Evolutionary conservation across 1,140 invertebrate genomes (phyloP), one percentile per base, ranked within the genome.

Genomic region (Thalassaphorura encarpata): DNA sequence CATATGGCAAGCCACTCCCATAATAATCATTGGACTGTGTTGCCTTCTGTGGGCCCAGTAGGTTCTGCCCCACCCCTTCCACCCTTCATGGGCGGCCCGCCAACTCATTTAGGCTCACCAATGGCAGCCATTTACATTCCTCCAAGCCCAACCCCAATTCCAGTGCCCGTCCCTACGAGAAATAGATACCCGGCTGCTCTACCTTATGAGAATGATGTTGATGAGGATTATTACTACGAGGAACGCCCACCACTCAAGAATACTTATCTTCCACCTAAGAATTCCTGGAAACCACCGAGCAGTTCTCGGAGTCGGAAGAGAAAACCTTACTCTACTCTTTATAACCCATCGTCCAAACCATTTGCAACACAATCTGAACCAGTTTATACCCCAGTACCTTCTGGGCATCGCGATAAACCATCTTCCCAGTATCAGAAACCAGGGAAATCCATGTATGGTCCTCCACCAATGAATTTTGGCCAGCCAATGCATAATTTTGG

Each of bases 401-500:
- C 33, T 36, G n/a, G 11, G 33, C n/a, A n/a, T n/a, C 33, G 33
- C n/a, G 33, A 11, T n/a, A n/a, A 11, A 11, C 33, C 33, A 36
- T n/a, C 11, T 36, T 36, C 33, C 11, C 33, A 11, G 33, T 36
- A 36, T n/a, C 11, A n/a, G 27, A 52, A 31, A 2, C 50, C 50
- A 1, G 50, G 11, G n/a, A 36, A 36, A 36, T 36, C 26, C 11
- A 4, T 1, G 40, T 31, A 19, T 33, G 36, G 45, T 47, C 28
- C 19, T 3, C 21, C 46, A 15, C 56, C 56, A n/a, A 58, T 58
- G 56, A n/a, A 36, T n/a, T 36, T 36, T 36, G 56, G 56, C 18
- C 56, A 52, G n/a, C 56, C 56, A 0, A 58, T 58, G 56, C 56
- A 52, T 11, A 58, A 58, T 31, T 58, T 58, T 27, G 56, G 56